Evolutionary conservation across 1,140 invertebrate genomes (phyloP), one percentile per base, ranked within the genome.

Genomic region (Hyposmocoma kahamanoa): DNA sequence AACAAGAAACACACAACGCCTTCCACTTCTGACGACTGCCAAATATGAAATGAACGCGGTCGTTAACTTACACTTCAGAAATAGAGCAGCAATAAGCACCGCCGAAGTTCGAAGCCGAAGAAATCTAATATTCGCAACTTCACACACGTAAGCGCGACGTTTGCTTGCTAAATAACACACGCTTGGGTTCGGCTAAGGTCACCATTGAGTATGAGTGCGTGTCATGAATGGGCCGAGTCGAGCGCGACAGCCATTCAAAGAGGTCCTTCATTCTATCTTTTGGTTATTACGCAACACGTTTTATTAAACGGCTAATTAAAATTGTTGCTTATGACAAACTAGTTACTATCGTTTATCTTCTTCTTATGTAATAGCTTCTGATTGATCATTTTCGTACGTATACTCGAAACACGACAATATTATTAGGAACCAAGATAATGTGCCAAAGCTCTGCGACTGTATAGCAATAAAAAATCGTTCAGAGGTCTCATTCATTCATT

Each of bases 201-300:
- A 78, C 51, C 61, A 55, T n/a, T n/a, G n/a, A n/a, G 45, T 59
- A 58, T 53, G 61, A 61, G 45, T 62, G 60, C 57, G 57, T 61
- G 62, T 68, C 65, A 71, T 77, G 76, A 80, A 83, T 83, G 79
- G 64, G 62, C 42, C 55, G 63, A 57, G 54, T 55, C 59, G 62
- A 52, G 48, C 48, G 44, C 57, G 59, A 64, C 60, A 59, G 51
- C 32, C 72, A 76, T 74, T 81, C 65, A 78, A 64, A 43, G 51
- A 73, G 56, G 63, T 72, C 71, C 65, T 75, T 73, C 65, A 73
- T 72, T 67, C 65, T 77, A 67, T 55, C 59, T 66, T 72, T 68
- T 70, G 72, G 71, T 73, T 68, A 65, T 76, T 81, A 70, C 66
- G 71, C 78, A 80, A 76, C 10, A 17, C 32, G 11, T 17, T n/a